Percentiles rank a stretch among this genome's conserved stretches.
Evolutionary conservation across 2,888 invertebrate species (phyloP).

Genomic region (Chymomyza procnemis): DNA sequence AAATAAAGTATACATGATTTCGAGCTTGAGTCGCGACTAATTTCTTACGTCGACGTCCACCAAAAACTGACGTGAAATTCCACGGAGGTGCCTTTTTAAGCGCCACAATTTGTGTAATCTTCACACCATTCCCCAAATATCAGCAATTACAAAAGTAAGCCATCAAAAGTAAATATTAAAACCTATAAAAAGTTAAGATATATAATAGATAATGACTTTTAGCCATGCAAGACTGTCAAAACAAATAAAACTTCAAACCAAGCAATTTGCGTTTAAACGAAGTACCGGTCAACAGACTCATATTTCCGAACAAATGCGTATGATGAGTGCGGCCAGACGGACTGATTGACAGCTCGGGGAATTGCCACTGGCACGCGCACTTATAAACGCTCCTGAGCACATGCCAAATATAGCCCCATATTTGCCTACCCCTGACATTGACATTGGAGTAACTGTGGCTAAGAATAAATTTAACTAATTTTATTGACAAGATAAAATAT

Average conservation of each 20-base stretch:
- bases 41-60: too few relatives aligned
- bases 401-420: background rate
- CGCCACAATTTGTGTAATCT: background rate
- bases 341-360: slow-evolving; percentile 30
- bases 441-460: background rate
- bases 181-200: slow-evolving; percentile 38
- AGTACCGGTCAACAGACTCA: background rate
- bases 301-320: background rate
- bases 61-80: too few relatives aligned
- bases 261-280: background rate
- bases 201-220: slow-evolving; percentile 26
- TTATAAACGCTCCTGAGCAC: background rate
- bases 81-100: too few relatives aligned
- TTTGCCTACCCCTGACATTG: background rate
- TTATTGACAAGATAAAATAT: slow-evolving; percentile 13
- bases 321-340: background rate
- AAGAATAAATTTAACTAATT: slow-evolving; percentile 11
- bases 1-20: too few relatives aligned
- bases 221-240: slow-evolving; percentile 53
- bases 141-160: background rate
- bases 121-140: background rate
- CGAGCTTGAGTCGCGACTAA: too few relatives aligned
- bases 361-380: slow-evolving; percentile 47
- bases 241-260: slow-evolving; percentile 15
- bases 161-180: slow-evolving; percentile 36